phyloP scores from a whole-genome alignment of 2,113 vertebrate genomes.

The Manacus vitellinus region DNA sequence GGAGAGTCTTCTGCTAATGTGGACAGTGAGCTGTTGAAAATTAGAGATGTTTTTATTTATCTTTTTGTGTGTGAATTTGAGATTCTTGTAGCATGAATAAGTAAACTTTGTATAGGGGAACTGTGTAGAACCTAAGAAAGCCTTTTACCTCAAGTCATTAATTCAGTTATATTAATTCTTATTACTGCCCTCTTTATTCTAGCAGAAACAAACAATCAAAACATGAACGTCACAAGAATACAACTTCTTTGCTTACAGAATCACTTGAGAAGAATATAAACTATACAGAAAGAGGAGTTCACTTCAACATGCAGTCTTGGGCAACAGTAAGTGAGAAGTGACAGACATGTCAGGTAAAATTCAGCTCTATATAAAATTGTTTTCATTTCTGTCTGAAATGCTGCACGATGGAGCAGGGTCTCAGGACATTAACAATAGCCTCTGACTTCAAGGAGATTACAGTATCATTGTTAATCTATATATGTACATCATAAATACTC shows the following conservation, averaged over 20 bases:
- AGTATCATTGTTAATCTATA: background rate
- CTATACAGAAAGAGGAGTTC: slow-evolving; percentile 73
- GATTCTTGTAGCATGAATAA: background rate
- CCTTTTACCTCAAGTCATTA: background rate
- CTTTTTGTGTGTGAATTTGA: background rate
- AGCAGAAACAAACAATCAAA: slow-evolving; percentile 41
- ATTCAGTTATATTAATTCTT: background rate
- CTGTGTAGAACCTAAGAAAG: background rate
- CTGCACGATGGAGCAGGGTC: background rate
- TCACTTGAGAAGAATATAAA: slow-evolving; percentile 46
- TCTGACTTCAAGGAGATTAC: background rate
- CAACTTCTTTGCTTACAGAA: slow-evolving; percentile 1
- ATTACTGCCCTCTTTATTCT: slow-evolving; percentile 1
- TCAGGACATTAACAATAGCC: background rate
- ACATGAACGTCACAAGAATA: slow-evolving; percentile 22
- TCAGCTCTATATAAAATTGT: background rate
- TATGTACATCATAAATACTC: background rate
- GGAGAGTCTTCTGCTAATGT: background rate
- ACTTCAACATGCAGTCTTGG: slow-evolving; percentile 70
- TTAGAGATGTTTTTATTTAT: background rate
- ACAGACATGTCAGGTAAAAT: background rate
- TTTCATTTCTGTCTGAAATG: background rate
- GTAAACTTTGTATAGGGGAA: background rate
- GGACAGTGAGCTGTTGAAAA: background rate
- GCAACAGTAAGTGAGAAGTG: slow-evolving; percentile 63